A percentile compares a stretch with the other conserved stretches of the same genome.
phyloP scores from a whole-genome alignment of 2,797 vertebrate genomes.

The Trachurus trachurus region DNA sequence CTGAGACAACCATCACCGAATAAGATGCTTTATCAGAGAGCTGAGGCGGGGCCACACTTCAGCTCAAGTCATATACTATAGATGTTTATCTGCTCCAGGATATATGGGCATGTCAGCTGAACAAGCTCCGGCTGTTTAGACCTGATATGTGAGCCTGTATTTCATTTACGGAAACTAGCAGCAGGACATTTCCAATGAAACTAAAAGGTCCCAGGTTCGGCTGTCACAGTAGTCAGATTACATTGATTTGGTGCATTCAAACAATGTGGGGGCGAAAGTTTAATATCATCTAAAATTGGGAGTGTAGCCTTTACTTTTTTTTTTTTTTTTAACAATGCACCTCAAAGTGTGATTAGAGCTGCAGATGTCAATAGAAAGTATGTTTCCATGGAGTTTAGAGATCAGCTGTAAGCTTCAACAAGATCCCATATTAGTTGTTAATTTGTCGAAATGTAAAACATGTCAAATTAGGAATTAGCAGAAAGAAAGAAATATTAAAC shows the following conservation, averaged over 20 bases:
- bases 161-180: slow-evolving; percentile 21
- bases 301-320: not conserved
- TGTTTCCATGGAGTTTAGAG: not conserved
- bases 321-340: no score
- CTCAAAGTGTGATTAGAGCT: not conserved
- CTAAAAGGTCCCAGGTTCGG: slow-evolving; percentile 20
- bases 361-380: not conserved
- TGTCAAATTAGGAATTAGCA: no score
- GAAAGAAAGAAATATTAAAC: no score
- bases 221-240: not conserved
- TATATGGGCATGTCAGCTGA: slow-evolving; percentile 58
- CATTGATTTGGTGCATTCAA: not conserved
- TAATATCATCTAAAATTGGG: not conserved
- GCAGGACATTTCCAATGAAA: slow-evolving; percentile 18
- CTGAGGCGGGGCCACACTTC: slow-evolving; percentile 36
- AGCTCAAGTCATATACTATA: slow-evolving; percentile 48
- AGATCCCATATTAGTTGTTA: no score
- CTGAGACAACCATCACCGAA: slow-evolving; percentile 52
- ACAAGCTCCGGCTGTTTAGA: slow-evolving; percentile 46
- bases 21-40: slow-evolving; percentile 58
- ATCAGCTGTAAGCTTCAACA: no score
- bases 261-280: not conserved
- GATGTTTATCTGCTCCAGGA: slow-evolving; percentile 69
- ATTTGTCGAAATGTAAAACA: no score
- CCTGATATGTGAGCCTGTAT: slow-evolving; percentile 48